phyloP scores from a whole-genome alignment of 2,113 vertebrate species.

The Numenius arquata region DNA sequence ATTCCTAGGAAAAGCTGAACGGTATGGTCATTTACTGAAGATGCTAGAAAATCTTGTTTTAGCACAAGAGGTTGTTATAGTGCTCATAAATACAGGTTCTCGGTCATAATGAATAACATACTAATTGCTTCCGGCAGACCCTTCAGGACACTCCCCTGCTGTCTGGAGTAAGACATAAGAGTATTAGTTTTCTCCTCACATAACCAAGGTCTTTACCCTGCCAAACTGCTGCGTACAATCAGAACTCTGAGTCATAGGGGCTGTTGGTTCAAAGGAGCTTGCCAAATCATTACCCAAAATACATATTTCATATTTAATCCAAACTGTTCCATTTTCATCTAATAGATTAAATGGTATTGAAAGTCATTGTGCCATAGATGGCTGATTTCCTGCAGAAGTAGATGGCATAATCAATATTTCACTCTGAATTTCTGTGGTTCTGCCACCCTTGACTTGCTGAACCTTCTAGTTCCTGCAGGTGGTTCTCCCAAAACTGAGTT shows the following conservation, averaged over 20 bases:
- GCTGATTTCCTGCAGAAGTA: neutral
- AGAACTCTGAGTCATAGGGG: neutral
- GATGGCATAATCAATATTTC: neutral
- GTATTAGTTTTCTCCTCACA: neutral
- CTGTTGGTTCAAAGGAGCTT: neutral
- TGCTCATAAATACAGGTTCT: neutral
- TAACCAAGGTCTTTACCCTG: neutral
- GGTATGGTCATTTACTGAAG: neutral
- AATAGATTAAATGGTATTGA: neutral
- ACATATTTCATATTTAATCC: neutral
- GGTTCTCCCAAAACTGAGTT: neutral
- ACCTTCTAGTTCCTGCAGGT: neutral
- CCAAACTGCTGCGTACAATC: neutral
- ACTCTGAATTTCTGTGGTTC: neutral
- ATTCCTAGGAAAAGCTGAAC: neutral
- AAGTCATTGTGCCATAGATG: neutral
- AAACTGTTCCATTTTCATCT: neutral
- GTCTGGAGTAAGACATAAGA: neutral
- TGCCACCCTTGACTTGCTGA: neutral
- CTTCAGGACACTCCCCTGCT: neutral
- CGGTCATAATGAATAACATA: neutral
- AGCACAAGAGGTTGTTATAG: neutral
- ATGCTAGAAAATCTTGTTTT: neutral
- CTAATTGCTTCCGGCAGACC: neutral
- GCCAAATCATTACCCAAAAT: neutral